Base-by-base conservation (phyloP, 2,888 invertebrate species). In the Argynnis bischoffii region DNA sequence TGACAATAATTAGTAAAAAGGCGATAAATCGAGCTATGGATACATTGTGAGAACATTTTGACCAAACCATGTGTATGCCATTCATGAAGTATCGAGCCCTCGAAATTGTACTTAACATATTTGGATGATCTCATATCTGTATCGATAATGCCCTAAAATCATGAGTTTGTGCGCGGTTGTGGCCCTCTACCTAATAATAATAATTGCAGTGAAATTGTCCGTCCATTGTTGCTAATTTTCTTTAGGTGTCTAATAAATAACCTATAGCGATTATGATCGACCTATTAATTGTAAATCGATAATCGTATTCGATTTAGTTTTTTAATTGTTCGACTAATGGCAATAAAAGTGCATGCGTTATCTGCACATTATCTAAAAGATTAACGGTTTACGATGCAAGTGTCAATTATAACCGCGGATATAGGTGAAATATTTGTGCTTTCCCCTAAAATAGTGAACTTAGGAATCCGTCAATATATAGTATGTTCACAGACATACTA, bases 71-170 rank as follows among this genome's bases (percentile, higher is more conserved):
- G 48, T 59, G 55, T 53, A 64, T 46, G 66, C 71, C 61, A 66
- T 69, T 67, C 63, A 60, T 56, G 50, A 41, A 64, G 47, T 31
- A 60, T 66, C 64, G 73, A 73, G 75, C 72, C 74, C 64, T 75
- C 72, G 71, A 73, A 74, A 70, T 80, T 80, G 83, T 86, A 86
- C 85, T 87, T 87, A 85, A 82, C 78, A 78, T 35, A 26, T 88
- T 88, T 87, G 88, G 85, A 87, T 85, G 91, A 91, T 91, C 91
- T 91, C 91, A 89, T 88, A 80, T 77, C 76, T 74, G 73, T 77
- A 73, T 74, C 69, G 64, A 74, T 69, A 71, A 70, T 71, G 64
- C 59, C 63, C 65, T 66, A 65, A 69, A 69, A 63, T 70, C 69
- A 65, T 68, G 55, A 70, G 53, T 70, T 69, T 54, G 67, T 61